Conservation (phyloP, 2,113 vertebrate genomes). For the Psittacus erithacus region DNA sequence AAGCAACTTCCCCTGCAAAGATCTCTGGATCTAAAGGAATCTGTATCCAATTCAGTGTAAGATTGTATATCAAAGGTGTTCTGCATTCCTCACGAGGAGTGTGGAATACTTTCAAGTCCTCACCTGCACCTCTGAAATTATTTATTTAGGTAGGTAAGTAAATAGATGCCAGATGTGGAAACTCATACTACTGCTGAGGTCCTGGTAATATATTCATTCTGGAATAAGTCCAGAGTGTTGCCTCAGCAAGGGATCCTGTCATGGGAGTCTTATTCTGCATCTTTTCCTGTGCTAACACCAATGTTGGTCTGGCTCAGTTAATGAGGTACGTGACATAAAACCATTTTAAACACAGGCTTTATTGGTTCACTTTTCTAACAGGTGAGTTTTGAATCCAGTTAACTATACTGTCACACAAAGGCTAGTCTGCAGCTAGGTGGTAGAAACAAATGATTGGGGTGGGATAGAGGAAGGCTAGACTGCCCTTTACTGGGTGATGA, state of each 20-base stretch:
- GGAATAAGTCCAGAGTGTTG: background rate
- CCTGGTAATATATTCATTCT: background rate
- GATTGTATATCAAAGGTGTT: constrained; percentile 12
- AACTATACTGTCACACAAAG: background rate
- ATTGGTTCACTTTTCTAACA: background rate
- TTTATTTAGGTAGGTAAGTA: constrained; percentile 34
- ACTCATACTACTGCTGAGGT: background rate
- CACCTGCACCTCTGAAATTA: constrained; percentile 3
- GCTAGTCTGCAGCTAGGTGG: background rate
- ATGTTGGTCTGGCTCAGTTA: background rate
- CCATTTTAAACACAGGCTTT: background rate
- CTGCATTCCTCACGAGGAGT: constrained; percentile 3
- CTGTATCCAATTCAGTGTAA: background rate
- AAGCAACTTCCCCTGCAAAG: background rate
- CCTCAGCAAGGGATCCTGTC: background rate
- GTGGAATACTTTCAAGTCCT: constrained; percentile 33
- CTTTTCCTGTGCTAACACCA: background rate
- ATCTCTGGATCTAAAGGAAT: background rate
- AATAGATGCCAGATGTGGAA: constrained; percentile 1
- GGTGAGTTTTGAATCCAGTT: background rate
- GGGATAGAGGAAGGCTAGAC: background rate
- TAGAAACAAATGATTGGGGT: background rate
- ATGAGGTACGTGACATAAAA: background rate
- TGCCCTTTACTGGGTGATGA: background rate
- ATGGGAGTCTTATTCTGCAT: background rate